Conservation (phyloP, 2,113 vertebrate genomes). For the Antennarius striatus region DNA sequence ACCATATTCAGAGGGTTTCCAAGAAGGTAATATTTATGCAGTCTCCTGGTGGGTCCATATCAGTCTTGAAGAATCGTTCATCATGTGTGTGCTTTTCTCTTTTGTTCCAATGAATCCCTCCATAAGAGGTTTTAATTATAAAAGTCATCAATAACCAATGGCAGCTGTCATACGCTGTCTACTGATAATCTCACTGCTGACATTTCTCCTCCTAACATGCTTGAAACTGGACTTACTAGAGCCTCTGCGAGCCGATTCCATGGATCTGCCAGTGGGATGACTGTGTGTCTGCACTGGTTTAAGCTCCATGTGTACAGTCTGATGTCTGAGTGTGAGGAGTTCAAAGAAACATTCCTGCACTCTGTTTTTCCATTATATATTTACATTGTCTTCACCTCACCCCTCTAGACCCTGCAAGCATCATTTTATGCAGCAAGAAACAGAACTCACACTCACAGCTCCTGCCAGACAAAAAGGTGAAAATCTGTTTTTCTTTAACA, state of each 20-base stretch:
- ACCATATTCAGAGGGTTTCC: slow-evolving; percentile 59
- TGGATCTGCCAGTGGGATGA: slow-evolving; percentile 25
- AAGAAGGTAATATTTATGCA: slow-evolving; percentile 57
- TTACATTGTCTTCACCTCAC: slow-evolving; percentile 47
- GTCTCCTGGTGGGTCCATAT: slow-evolving; percentile 54
- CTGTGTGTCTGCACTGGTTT: not conserved
- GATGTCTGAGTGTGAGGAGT: not conserved
- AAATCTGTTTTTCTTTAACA: slow-evolving; percentile 44
- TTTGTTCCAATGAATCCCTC: slow-evolving; percentile 69
- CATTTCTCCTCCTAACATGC: slow-evolving; percentile 50
- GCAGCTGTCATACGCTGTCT: slow-evolving; percentile 79
- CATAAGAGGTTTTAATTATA: slow-evolving; percentile 81
- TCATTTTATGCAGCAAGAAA: slow-evolving; percentile 22
- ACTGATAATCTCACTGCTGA: slow-evolving; percentile 68
- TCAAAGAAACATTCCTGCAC: slow-evolving; percentile 43
- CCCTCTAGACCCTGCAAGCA: slow-evolving; percentile 30
- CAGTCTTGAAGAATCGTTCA: slow-evolving; percentile 75
- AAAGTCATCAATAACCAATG: slow-evolving; percentile 81
- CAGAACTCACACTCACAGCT: slow-evolving; percentile 21
- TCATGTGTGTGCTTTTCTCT: slow-evolving; percentile 75
- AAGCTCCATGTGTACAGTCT: not conserved
- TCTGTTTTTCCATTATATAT: slow-evolving; percentile 49
- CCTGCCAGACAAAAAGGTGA: slow-evolving; percentile 16
- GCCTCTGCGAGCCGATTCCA: slow-evolving; percentile 15
- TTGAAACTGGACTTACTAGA: slow-evolving; percentile 28